Base-by-base conservation (phyloP, 53 echinoderm and acorn worm genomes). In the Actinopyga echinites region DNA sequence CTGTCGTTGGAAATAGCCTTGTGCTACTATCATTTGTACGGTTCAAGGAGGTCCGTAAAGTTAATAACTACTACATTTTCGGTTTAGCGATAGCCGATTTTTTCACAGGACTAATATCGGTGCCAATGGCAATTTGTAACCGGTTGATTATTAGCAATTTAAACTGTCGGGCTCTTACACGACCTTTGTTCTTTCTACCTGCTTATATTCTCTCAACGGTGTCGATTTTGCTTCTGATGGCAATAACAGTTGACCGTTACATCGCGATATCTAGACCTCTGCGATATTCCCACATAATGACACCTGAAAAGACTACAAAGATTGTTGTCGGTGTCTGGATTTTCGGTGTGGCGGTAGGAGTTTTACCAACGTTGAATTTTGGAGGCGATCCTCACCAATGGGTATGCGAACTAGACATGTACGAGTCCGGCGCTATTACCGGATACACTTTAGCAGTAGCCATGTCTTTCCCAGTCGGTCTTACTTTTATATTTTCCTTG, bases 1-100 rank as follows among this genome's bases (percentile, higher is more conserved):
- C 17, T 22, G n/a, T 73, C 20, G 21, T 40, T 21, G 74, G 74
- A 9, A 73, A 73, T 21, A 22, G 38, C 8, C 22, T 73, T 32
- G 59, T 57, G 6, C 30, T 56, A 13, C 6, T 30, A 26, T 49
- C 62, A 33, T 80, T 80, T 60, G 17, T 58, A 26, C 59, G 62
- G 6, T 60, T 80, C 80, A 57, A 36, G 36, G 20, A 61, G 30
- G 22, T 61, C 8, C 59, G 38, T 8, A 75, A 56, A 53, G 25
- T 56, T 1, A 75, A 75, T 30, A 80, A 58, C 62, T 35, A 58
- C 20, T 22, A 9, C 33, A 21, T 80, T n/a, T 60, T 61, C 22
- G 62, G 57, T 32, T 59, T 80, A 32, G 56, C 80, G 23, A 30
- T 59, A n/a, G 60, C 60, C 17, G 59, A 59, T 33, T 61, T 80